These are phyloP conservation scores for Caenorhabditis sulstoni DNA, from an alignment of 2,888 invertebrate species.

Conservation along the genomic window DNA sequence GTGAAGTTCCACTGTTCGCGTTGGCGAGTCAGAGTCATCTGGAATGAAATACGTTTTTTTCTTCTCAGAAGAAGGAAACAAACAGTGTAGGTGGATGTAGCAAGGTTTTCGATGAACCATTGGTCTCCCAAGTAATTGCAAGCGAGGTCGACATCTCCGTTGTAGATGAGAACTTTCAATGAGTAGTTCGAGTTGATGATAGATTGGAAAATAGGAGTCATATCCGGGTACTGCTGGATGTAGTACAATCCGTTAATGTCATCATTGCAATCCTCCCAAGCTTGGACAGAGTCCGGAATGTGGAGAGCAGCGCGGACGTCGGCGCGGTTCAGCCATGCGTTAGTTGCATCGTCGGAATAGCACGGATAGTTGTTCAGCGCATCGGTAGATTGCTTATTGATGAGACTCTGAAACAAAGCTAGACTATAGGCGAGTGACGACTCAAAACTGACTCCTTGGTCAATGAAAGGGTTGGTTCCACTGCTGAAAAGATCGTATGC, in stretches of 20 bases:
- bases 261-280: conserved; percentile 70
- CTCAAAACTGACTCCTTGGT: conserved; percentile 64
- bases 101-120: conserved; percentile 73
- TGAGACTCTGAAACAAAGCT: conserved; percentile 55
- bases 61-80: neutral
- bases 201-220: conserved; percentile 70
- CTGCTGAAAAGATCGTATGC: conserved; percentile 60
- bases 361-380: conserved; percentile 67
- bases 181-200: conserved; percentile 63
- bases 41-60: neutral
- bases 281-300: conserved; percentile 59
- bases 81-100: conserved; percentile 18
- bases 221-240: conserved; percentile 73
- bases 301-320: conserved; percentile 70
- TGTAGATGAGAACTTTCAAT: conserved; percentile 73
- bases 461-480: conserved; percentile 66
- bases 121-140: conserved; percentile 77
- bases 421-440: neutral
- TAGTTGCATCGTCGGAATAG: conserved; percentile 62
- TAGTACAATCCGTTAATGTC: conserved; percentile 72
- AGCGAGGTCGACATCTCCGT: conserved; percentile 77
- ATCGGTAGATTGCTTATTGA: conserved; percentile 70
- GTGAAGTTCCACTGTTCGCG: conserved; percentile 67
- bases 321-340: conserved; percentile 58
- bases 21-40: conserved; percentile 53